Evolutionary conservation across 2,888 invertebrate species (phyloP).

Genomic region (Tetranychus piercei): DNA sequence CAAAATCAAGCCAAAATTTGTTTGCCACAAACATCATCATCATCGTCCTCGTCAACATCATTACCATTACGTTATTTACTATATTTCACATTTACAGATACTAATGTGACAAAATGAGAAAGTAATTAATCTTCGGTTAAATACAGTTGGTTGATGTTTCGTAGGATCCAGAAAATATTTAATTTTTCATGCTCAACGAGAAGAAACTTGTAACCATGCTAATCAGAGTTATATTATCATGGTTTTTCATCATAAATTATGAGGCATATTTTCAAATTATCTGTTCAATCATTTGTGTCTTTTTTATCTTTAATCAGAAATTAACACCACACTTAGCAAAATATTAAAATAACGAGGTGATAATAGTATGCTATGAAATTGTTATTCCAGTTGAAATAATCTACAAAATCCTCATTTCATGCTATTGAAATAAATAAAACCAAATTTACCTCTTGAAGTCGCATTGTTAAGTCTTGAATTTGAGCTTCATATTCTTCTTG

Average conservation of each 20-base stretch:
- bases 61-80: background rate
- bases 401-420: no score
- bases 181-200: background rate
- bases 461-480: constrained; percentile 46
- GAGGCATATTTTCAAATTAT: background rate
- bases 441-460: constrained; percentile 63
- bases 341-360: background rate
- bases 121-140: background rate
- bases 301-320: background rate
- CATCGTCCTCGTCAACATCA: background rate
- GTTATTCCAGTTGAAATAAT: no score
- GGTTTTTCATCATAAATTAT: background rate
- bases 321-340: background rate
- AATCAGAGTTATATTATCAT: no score
- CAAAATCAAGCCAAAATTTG: background rate
- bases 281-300: background rate
- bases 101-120: background rate
- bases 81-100: no score
- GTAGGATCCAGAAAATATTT: background rate
- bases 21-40: background rate
- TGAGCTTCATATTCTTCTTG: constrained; percentile 9
- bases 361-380: background rate
- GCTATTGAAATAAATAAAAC: no score
- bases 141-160: no score
- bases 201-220: background rate